phyloP scores from a whole-genome alignment of 2,888 invertebrate species.

The Thumatha senex region DNA sequence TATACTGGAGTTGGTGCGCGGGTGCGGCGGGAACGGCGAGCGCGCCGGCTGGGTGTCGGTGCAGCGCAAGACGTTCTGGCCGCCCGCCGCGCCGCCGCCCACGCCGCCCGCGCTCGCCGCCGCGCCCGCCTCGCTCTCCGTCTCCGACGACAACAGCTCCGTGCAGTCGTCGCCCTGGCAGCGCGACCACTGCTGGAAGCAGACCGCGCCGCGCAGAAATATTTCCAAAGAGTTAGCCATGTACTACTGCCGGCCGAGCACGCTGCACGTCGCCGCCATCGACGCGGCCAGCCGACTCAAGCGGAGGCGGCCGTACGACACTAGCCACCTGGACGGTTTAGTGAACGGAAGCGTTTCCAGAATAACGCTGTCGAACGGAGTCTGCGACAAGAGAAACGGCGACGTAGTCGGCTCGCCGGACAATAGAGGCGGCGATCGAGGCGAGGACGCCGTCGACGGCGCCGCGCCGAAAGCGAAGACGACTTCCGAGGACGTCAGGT shows the following conservation, averaged over 20 bases:
- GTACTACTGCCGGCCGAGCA: conserved; percentile 85
- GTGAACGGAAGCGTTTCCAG: conserved; percentile 46
- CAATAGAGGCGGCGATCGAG: conserved; percentile 41
- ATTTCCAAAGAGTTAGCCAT: conserved; percentile 89
- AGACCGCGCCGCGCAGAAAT: conserved; percentile 88
- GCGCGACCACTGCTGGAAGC: conserved; percentile 95
- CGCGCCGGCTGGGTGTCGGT: conserved; percentile 95
- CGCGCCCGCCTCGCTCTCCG: conserved; percentile 90
- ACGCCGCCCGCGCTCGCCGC: conserved; percentile 86
- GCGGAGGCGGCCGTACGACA: conserved; percentile 87
- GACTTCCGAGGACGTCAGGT: conserved; percentile 54
- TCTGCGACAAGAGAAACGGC: conserved; percentile 62
- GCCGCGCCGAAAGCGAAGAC: conserved; percentile 43
- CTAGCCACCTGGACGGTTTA: conserved; percentile 44
- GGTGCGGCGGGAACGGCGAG: conserved; percentile 85
- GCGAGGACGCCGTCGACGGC: conserved; percentile 61
- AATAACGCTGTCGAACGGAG: conserved; percentile 52
- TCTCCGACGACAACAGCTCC: conserved; percentile 95
- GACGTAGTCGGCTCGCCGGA: conserved; percentile 53
- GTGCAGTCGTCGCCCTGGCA: conserved; percentile 96
- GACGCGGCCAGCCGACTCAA: conserved; percentile 77
- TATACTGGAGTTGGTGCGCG: conserved; percentile 90
- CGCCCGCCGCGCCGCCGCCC: conserved; percentile 87
- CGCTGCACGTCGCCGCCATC: conserved; percentile 70
- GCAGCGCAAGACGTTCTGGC: conserved; percentile 94